Base-by-base conservation (phyloP, 1,140 invertebrate genomes). In the Panagrolaimus sp. region DNA sequence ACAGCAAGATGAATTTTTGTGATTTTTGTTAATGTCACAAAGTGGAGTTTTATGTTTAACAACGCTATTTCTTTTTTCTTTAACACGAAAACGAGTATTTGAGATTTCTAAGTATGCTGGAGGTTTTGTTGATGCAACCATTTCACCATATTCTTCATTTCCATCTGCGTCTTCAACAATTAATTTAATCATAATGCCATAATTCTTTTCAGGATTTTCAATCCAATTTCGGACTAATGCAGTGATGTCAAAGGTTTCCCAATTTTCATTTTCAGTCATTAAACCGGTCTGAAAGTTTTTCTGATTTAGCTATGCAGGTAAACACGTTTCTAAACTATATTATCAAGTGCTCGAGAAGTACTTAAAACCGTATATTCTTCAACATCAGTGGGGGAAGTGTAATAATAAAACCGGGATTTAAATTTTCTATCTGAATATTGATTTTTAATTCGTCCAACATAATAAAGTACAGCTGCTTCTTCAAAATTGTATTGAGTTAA, bases 1-100 rank as follows among this genome's bases (percentile, higher is more conserved):
- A 24, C 67, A 68, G 46, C 67, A 68, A 17, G 32, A 66, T 10
- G 5, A 1, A 46, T 68, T 68, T 64, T 17, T 64, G 12, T 24
- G 52, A 21, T 21, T 58, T 9, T 58, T 1, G n/a, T 12, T 28
- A 9, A 12, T 21, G 1, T 12, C 28, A 21, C 52, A 58, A 21
- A 58, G 4, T 12, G 52, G 10, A 14, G 52, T 58, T 26, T 8
- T 5, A 21, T 58, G 2, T 28, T 8, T n/a, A 26, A 26, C 28
- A 26, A 26, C 1, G 14, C 28, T 26, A 12, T 17, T 24, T 4
- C 21, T 26, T 6, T 58, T 28, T 58, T 28, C 21, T 28, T 58
- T 58, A 12, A 24, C 17, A 4, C 52, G 52, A 12, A 21, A 28
- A 12, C 28, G 21, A 0, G 52, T 58, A 28, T 58, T 58, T 21